Evolutionary conservation across 2,797 vertebrate genomes (phyloP), one percentile per base, ranked within the genome.

Genomic region (Natrix natrix): DNA sequence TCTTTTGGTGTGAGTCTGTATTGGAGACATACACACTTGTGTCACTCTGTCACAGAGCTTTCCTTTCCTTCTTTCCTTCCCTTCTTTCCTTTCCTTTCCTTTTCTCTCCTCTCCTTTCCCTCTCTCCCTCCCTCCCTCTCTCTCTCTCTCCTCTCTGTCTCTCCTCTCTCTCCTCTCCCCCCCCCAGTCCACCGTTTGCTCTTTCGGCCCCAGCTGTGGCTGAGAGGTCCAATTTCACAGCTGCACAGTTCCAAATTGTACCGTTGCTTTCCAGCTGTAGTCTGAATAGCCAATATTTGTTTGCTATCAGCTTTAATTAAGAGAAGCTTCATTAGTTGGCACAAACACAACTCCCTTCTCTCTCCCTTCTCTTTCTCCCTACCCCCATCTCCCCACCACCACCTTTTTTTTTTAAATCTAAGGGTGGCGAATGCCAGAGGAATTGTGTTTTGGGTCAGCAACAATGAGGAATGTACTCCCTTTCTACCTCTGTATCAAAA

Each of bases 271-370:
- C 95, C 97, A 97, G 97, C 96, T 97, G 95, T 60, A 95, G 90
- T 94, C 57, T 59, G 59, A 93, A 93, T 96, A 91, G 95, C 93
- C 96, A 0, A 0, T 54, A 2, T 95, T 97, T 96, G 94, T 97
- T 97, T 97, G 96, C 95, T 24, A 95, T 96, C 97, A 95, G 96
- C 95, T 97, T 96, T 96, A 95, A 97, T 97, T 96, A 97, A 97
- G 96, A 96, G 91, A 95, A 91, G 90, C 95, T 97, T 96, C 95
- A 94, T 52, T 69, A 95, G 91, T 93, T 95, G 96, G 87, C 93
- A 94, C 86, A 89, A 89, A 89, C 24, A n/a, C 93, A 94, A 94
- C 92, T 92, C 24, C 86, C 91, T 86, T 92, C 88, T 57, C 89
- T 96, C 92, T 91, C 93, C 87, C 90, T 94, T 92, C 91, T 91